Evolutionary conservation across 2,888 invertebrate species (phyloP).

Genomic region (Scrobipalpa atriplicella): DNA sequence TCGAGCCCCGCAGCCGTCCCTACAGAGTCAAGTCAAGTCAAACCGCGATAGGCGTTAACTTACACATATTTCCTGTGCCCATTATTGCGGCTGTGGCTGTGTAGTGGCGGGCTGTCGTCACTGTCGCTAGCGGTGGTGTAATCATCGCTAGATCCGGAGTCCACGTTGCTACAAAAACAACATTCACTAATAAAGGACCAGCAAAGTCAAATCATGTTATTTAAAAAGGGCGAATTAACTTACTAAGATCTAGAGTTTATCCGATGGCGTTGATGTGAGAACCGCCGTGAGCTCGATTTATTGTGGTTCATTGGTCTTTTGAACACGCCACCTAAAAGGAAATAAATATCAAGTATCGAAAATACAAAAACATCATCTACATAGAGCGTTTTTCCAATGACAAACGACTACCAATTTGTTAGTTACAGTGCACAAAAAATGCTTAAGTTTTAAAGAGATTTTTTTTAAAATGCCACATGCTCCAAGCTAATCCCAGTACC

Average conservation of each 20-base stretch:
- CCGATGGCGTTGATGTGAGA: background rate
- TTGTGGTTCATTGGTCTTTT: conserved; percentile 9
- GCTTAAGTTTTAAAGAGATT: background rate
- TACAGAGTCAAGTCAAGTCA: background rate
- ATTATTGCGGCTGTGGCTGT: background rate
- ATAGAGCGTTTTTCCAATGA: background rate
- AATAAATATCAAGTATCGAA: background rate
- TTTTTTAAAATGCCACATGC: conserved; percentile 13
- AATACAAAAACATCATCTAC: background rate
- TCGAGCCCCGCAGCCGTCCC: too few relatives aligned
- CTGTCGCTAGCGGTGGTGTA: conserved; percentile 19
- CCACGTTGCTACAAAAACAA: conserved; percentile 4
- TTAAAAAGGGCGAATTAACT: background rate
- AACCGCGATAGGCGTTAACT: background rate
- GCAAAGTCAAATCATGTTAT: background rate
- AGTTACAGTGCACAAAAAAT: background rate
- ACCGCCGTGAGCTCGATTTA: background rate
- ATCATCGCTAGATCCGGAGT: conserved; percentile 17
- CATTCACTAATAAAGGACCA: background rate
- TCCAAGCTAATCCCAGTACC: background rate
- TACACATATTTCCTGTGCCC: background rate
- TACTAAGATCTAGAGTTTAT: conserved; percentile 6
- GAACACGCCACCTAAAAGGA: conserved; percentile 1
- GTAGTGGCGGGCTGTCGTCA: background rate
- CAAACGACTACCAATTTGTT: background rate